Evolutionary conservation across 2,888 invertebrate genomes (phyloP).

Genomic region (Volucella bombylans): DNA sequence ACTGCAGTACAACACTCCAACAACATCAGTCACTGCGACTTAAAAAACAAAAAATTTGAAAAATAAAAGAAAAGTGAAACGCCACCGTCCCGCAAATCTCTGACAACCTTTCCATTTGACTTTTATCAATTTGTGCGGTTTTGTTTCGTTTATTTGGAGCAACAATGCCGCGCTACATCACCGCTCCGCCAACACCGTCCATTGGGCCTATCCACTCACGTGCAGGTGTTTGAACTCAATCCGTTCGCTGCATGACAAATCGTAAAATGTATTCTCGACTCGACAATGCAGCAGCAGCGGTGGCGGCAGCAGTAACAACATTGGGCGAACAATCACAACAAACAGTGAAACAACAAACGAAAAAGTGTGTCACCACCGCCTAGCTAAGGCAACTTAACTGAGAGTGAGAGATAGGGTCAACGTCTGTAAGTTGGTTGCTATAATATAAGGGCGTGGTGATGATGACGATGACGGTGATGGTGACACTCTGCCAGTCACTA

Average conservation of each 20-base stretch:
- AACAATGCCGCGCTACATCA: constrained; percentile 17
- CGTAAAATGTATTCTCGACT: constrained; percentile 66
- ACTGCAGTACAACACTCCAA: constrained; percentile 31
- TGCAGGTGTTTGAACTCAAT: constrained; percentile 74
- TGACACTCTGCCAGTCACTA: constrained; percentile 63
- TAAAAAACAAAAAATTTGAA: constrained; percentile 24
- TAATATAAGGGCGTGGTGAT: constrained; percentile 57
- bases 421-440: constrained; percentile 51
- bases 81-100: constrained; percentile 59
- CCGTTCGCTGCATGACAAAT: constrained; percentile 72
- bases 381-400: constrained; percentile 38
- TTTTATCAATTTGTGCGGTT: constrained; percentile 71
- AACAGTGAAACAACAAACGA: constrained; percentile 65
- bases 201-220: constrained; percentile 44
- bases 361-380: constrained; percentile 68
- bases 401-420: constrained; percentile 52
- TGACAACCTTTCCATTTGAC: constrained; percentile 69
- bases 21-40: constrained; percentile 46
- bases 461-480: too few species aligned
- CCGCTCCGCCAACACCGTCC: constrained; percentile 23
- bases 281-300: constrained; percentile 49
- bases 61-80: constrained; percentile 36
- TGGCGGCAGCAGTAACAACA: not conserved
- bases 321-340: constrained; percentile 69
- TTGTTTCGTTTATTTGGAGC: constrained; percentile 71